Base-by-base conservation (phyloP, 1,140 invertebrate genomes). In the Sitophilus oryzae region DNA sequence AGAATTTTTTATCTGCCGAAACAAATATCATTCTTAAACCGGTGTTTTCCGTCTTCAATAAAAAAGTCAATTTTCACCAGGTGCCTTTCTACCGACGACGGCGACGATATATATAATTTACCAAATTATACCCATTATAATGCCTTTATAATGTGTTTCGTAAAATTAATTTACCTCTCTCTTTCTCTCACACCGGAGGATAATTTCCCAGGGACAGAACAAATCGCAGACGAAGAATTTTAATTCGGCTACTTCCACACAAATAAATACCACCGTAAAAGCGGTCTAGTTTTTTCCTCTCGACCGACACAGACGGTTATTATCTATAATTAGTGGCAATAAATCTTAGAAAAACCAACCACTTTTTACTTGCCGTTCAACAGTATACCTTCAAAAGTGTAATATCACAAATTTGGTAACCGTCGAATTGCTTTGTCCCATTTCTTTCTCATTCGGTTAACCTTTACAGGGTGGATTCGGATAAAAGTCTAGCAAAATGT, bases 271-370 rank as follows among this genome's bases (percentile, higher is more conserved):
- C 41, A 9, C 14, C 19, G 21, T 21, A 21, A 21, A 42, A 11
- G n/a, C 23, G 10, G 42, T 38, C 43, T 53, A 45, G 42, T 53
- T 53, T 53, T 45, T 53, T 36, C 11, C 25, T 30, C 25, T 20
- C 10, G 38, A 19, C 34, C 15, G 14, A 4, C 43, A 3, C n/a
- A 23, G 25, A 22, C 25, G 19, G 18, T 42, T 45, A 54, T 54
- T 54, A 54, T 54, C 52, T 47, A 55, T 41, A 57, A 57, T 46
- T 51, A 45, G 25, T 19, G 36, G n/a, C 21, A 19, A 52, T 50
- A 57, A 57, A 57, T 57, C 49, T 57, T 43, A 36, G 40, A 11
- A 34, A 46, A 46, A 19, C 43, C 22, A 30, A 52, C 14, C 36
- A 46, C 22, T 36, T 44, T 54, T 48, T 52, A n/a, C 20, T 22